Base-by-base conservation (phyloP, 2,888 invertebrate genomes). In the Caenorhabditis japonica region DNA sequence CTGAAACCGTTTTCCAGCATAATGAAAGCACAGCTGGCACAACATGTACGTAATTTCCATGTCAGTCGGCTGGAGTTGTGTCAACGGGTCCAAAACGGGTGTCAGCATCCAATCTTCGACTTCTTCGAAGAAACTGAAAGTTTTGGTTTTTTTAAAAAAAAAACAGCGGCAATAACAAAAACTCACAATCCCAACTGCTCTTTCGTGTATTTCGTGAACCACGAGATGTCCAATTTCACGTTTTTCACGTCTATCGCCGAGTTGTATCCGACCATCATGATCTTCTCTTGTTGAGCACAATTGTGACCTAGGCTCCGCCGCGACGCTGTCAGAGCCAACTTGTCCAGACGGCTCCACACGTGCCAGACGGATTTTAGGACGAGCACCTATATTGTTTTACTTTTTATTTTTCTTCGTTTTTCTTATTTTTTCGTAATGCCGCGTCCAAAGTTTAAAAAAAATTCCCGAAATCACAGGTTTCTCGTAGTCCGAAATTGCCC, bases 21-120 rank as follows among this genome's bases (percentile, higher is more conserved):
- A 64, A 33, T 76, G 72, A 43, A 71, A 76, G 23, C 68, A 61
- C 0, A 76, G 62, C 38, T 72, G 72, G 44, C 72, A 76, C 12
- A 76, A 53, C 60, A 76, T 66, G 21, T 76, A 76, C 17, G 76
- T 69, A n/a, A 76, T 21, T 23, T 76, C 76, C 2, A 72, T 44
- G 19, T 58, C 51, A 4, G 58, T 49, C n/a, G 70, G 71, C n/a
- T 72, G 52, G 23, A 76, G 41, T 21, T 60, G 56, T 39, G 56
- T 41, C 8, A 76, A 27, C 0, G 71, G 72, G 12, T 56, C 52
- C 13, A 66, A 8, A 10, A 41, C 25, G 2, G 17, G 19, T 1
- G 4, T n/a, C 3, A 51, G 30, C 66, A 66, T 49, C 43, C 41
- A 66, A n/a, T 66, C 56, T 34, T 64, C 62, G 5, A 56, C 10